A percentile compares a stretch with the other conserved stretches of the same genome.
Conservation (phyloP, 2,888 invertebrate species). For the Sphaerophoria rueppellii region DNA sequence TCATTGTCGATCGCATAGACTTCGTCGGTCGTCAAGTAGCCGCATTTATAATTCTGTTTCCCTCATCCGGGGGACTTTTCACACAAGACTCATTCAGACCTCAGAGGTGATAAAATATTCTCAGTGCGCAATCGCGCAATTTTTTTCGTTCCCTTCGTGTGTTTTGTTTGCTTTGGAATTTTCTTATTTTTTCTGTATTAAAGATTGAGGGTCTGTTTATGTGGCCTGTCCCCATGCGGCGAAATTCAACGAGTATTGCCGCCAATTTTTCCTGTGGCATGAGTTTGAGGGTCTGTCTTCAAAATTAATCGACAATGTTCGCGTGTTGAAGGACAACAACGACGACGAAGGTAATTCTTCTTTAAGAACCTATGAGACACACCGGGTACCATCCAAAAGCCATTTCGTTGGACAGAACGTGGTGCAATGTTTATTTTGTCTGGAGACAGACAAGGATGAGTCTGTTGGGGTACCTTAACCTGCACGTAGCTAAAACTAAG, state of each 20-base stretch:
- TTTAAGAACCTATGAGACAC: constrained; percentile 30
- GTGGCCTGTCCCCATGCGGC: constrained; percentile 32
- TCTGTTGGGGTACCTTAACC: constrained; percentile 7
- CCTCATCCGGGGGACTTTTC: constrained; percentile 46
- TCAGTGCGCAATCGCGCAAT: constrained; percentile 43
- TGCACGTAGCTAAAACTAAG: background rate
- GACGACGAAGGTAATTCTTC: constrained; percentile 63
- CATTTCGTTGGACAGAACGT: background rate
- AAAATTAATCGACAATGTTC: constrained; percentile 72
- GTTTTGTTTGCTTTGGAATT: background rate
- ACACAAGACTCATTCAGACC: constrained; percentile 38
- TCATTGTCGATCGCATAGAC: background rate
- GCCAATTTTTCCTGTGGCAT: constrained; percentile 51
- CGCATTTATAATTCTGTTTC: constrained; percentile 55
- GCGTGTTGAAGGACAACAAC: constrained; percentile 72
- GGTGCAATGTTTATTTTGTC: constrained; percentile 67
- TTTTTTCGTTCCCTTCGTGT: constrained; percentile 18
- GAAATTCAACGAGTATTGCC: background rate
- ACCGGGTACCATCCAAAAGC: background rate
- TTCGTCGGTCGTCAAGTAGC: constrained; percentile 6
- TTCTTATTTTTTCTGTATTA: background rate
- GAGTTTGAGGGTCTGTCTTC: constrained; percentile 61
- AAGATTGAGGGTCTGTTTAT: constrained; percentile 13
- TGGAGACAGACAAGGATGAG: constrained; percentile 62
- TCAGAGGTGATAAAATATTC: constrained; percentile 72